Conservation (phyloP, 2,113 vertebrate genomes). For the Acrocephalus arundinaceus region DNA sequence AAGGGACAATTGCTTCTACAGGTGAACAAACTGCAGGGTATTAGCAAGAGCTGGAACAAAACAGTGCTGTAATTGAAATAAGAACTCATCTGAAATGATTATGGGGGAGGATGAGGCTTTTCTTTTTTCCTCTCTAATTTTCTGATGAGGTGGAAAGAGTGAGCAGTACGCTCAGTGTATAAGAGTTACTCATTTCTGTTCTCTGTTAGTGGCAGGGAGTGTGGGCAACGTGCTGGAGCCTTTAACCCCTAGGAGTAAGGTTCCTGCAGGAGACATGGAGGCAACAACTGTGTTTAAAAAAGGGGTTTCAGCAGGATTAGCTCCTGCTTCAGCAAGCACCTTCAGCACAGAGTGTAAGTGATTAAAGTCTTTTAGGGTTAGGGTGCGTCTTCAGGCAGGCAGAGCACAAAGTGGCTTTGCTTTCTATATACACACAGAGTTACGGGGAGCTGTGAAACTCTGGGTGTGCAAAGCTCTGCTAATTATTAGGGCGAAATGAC, state of each 20-base stretch:
- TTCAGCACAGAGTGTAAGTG: background rate
- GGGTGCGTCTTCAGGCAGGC: background rate
- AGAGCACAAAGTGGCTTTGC: background rate
- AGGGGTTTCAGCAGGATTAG: background rate
- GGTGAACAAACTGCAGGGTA: conserved; percentile 44
- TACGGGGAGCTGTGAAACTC: background rate
- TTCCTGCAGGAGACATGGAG: background rate
- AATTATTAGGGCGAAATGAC: background rate
- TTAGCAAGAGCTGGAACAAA: background rate
- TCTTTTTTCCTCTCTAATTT: background rate
- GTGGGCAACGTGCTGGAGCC: background rate
- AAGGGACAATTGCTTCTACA: conserved; percentile 22
- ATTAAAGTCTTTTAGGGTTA: background rate
- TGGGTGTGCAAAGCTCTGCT: background rate
- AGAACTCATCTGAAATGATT: conserved; percentile 3
- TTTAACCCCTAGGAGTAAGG: background rate
- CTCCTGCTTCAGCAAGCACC: background rate
- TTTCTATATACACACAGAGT: background rate
- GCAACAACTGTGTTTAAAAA: background rate
- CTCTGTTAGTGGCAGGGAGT: background rate
- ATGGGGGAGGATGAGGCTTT: background rate
- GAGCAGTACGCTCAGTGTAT: background rate
- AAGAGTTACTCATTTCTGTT: conserved; percentile 3
- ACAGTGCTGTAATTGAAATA: conserved; percentile 13
- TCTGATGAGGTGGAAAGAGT: conserved; percentile 44